These are phyloP conservation scores for Ptyas mucosa DNA, from an alignment of 2,113 vertebrate genomes.

Conservation along the genomic window DNA sequence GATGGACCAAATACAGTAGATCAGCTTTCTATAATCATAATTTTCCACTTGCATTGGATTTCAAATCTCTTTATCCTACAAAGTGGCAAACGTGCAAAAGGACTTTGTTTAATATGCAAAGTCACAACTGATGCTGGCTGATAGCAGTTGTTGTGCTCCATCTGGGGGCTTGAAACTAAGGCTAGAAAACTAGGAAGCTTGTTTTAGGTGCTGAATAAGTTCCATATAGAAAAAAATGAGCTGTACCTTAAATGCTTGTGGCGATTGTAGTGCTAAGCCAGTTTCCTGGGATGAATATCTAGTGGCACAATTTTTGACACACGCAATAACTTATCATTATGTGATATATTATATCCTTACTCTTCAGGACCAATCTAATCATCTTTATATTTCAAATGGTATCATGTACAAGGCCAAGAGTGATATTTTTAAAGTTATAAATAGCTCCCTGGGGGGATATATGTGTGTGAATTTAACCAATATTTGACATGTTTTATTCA, in stretches of 20 bases:
- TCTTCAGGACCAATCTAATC: not conserved
- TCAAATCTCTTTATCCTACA: not conserved
- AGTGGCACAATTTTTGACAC: not conserved
- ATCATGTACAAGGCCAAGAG: not conserved
- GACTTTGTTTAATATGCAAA: not conserved
- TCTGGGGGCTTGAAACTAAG: not conserved
- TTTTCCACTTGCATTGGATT: not conserved
- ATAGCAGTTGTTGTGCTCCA: not conserved
- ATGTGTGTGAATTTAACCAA: not conserved
- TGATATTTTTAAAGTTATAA: not conserved
- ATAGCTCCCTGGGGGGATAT: not conserved
- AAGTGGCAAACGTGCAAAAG: not conserved
- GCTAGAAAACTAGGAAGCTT: not conserved
- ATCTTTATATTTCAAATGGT: not conserved
- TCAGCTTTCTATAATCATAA: not conserved
- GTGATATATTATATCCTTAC: not conserved
- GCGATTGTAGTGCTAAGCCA: not conserved
- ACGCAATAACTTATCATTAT: not conserved
- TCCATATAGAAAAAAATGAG: not conserved
- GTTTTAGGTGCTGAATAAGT: not conserved
- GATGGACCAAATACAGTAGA: not conserved
- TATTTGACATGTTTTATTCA: not conserved
- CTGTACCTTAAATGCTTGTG: not conserved
- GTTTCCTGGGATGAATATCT: not conserved
- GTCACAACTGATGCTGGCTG: not conserved